A percentile compares a stretch with the other conserved stretches of the same genome.
Evolutionary conservation across 2,888 invertebrate species (phyloP).

Genomic region (Gymnocheta viridis): DNA sequence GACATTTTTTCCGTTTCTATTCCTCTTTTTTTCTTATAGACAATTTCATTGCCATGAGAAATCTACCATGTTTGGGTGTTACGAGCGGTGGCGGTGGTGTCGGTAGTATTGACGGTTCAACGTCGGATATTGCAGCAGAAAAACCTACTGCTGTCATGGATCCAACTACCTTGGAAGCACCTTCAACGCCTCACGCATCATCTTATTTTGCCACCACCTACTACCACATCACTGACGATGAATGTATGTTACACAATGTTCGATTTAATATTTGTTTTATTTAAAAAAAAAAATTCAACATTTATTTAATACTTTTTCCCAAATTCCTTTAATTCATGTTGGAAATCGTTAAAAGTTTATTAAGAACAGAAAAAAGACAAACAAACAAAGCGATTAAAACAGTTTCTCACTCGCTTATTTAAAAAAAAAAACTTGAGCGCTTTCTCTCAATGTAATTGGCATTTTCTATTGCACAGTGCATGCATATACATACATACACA

Average conservation of each 20-base stretch:
- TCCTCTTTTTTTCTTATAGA: conserved; percentile 79
- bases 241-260: conserved; percentile 78
- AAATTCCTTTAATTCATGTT: neutral
- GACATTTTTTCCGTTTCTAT: conserved; percentile 61
- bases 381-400: neutral
- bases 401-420: neutral
- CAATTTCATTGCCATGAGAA: conserved; percentile 81
- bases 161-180: conserved; percentile 75
- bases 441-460: too few species aligned
- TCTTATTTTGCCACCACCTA: conserved; percentile 81
- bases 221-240: conserved; percentile 81
- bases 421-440: too few species aligned
- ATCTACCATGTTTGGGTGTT: conserved; percentile 79
- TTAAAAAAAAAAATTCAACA: conserved; percentile 6
- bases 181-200: conserved; percentile 77
- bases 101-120: conserved; percentile 71
- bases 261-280: conserved; percentile 22
- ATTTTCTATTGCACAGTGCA: too few species aligned
- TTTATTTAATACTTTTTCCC: conserved; percentile 10
- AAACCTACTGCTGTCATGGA: conserved; percentile 75
- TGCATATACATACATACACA: neutral
- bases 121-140: conserved; percentile 70
- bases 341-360: neutral
- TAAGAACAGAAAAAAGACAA: neutral
- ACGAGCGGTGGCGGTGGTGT: conserved; percentile 72